phyloP scores from a whole-genome alignment of 2,888 invertebrate genomes.

The Aphidoletes aphidimyza region DNA sequence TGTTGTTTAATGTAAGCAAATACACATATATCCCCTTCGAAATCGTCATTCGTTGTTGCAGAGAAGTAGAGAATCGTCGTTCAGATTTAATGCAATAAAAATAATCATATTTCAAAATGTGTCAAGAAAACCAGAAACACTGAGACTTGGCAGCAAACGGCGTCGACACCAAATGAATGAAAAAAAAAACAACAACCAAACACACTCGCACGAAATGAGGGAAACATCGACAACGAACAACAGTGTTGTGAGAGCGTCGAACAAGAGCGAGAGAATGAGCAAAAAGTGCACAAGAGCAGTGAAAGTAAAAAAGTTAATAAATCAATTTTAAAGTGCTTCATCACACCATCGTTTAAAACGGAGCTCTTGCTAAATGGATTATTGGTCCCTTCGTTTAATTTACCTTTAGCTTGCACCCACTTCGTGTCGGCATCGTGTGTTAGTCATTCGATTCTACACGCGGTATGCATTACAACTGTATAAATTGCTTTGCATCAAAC shows the following conservation, averaged over 20 bases:
- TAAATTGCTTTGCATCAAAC: neutral
- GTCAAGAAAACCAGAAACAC: slow-evolving; percentile 43
- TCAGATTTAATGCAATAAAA: slow-evolving; percentile 51
- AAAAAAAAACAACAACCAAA: no score
- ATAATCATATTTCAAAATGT: slow-evolving; percentile 51
- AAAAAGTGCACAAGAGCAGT: neutral
- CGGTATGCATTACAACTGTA: slow-evolving; percentile 45
- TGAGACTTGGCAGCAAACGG: neutral
- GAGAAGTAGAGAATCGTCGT: neutral
- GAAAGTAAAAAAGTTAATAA: slow-evolving; percentile 47
- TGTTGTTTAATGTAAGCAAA: slow-evolving; percentile 38
- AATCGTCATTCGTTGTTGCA: neutral
- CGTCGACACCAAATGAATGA: neutral
- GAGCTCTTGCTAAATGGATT: slow-evolving; percentile 28
- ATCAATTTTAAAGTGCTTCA: slow-evolving; percentile 51
- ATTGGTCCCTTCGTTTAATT: slow-evolving; percentile 46
- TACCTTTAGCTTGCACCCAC: slow-evolving; percentile 11
- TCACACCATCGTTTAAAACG: slow-evolving; percentile 22
- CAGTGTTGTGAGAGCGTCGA: neutral
- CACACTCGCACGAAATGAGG: no score
- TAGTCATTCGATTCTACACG: neutral
- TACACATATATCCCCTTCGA: neutral
- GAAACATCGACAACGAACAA: neutral
- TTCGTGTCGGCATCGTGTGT: neutral
- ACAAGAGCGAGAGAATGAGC: neutral